These are phyloP conservation scores for Mesocentrotus franciscanus DNA, from an alignment of 53 echinoderm and acorn worm species.

Conservation along the genomic window DNA sequence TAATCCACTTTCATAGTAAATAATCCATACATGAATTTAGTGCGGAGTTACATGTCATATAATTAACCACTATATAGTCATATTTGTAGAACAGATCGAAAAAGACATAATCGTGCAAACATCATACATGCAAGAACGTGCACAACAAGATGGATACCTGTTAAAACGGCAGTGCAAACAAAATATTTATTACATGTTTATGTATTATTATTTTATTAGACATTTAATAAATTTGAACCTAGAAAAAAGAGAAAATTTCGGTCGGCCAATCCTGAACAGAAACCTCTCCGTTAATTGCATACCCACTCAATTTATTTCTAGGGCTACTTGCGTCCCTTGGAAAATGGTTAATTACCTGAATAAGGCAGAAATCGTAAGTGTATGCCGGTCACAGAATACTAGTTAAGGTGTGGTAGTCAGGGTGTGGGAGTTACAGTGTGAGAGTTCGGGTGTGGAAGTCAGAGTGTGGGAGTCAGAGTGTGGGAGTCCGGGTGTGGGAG, in stretches of 20 bases:
- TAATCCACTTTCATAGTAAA: background rate
- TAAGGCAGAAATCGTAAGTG: too few species aligned
- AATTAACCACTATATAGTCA: background rate
- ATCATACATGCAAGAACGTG: background rate
- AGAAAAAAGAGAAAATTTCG: too few species aligned
- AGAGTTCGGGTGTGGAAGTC: background rate
- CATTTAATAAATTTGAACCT: too few species aligned
- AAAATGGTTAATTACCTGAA: too few species aligned
- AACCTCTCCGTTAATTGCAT: too few species aligned
- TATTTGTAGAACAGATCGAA: background rate
- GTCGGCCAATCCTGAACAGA: too few species aligned
- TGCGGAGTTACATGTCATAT: background rate
- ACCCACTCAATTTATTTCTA: too few species aligned
- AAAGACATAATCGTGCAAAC: background rate
- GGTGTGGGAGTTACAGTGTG: background rate
- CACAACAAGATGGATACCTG: background rate
- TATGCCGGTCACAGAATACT: too few species aligned
- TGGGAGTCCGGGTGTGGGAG: background rate
- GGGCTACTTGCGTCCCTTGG: too few species aligned
- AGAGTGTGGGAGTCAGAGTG: background rate
- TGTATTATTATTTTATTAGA: too few species aligned
- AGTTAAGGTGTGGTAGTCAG: background rate
- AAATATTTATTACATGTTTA: too few species aligned
- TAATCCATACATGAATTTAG: background rate
- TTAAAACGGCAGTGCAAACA: too few species aligned